Base-by-base conservation (phyloP, 2,113 vertebrate genomes). In the Cottus gobio region DNA sequence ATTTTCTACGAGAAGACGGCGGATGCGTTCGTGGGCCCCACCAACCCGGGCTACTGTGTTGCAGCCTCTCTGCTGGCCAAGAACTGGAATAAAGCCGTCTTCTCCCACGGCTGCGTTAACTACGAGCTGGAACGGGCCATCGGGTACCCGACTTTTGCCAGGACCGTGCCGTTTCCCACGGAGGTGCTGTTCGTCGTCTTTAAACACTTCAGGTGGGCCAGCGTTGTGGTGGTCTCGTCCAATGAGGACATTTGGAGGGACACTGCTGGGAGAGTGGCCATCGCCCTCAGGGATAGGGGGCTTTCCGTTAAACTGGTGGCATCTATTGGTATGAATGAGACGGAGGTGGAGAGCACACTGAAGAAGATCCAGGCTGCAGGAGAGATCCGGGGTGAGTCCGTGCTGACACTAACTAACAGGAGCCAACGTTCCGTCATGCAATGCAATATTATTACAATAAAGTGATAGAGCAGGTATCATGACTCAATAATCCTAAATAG, bases 131-230 rank as follows among this genome's bases (percentile, higher is more conserved):
- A 97, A 78, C 93, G 91, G 1, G 83, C 75, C 56, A 85, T 78
- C 0, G 90, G 71, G 13, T 94, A 96, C 68, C 95, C 93, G 0
- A 95, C 95, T 0, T 97, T 98, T 82, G 88, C 93, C 58, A 91
- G 94, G 84, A 96, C 94, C 0, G 77, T 96, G 66, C 96, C 96
- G 1, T 95, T 96, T 50, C 93, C 96, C 7, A 75, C 87, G 0
- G 85, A 82, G 1, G 92, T 98, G 73, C 87, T 99, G 71, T 95
- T 96, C 82, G 85, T 86, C 1, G 86, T 97, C 61, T 88, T 98
- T 90, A 97, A 95, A 58, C 93, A 97, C 93, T 99, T 98, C 63
- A 92, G 92, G 22, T 97, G 96, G 97, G 97, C 97, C 78, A 96
- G 95, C 7, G 82, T 96, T 16, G 96, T 91, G 71, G 95, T 98